phyloP scores from a whole-genome alignment of 2,888 invertebrate genomes.

The Drosophila koepferae region DNA sequence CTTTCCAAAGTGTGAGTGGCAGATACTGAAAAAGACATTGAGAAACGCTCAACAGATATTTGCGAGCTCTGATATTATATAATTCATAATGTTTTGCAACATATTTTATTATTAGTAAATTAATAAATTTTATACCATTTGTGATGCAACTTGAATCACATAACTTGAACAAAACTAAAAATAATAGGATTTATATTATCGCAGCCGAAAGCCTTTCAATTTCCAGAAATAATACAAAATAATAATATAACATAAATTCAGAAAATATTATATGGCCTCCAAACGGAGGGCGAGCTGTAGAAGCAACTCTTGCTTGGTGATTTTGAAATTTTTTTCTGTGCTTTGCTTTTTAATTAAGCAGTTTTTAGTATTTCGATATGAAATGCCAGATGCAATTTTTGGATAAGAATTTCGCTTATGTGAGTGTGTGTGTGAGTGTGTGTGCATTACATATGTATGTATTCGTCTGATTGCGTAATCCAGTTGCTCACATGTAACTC shows the following conservation, averaged over 20 bases:
- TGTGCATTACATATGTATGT: neutral
- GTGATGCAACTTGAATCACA: neutral
- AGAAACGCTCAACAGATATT: no score
- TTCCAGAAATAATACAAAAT: neutral
- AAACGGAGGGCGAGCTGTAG: neutral
- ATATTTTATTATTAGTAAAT: neutral
- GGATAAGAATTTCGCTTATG: neutral
- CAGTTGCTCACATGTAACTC: slow-evolving; percentile 42
- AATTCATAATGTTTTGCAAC: neutral
- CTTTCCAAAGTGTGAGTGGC: no score
- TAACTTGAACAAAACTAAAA: no score
- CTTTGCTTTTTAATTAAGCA: slow-evolving; percentile 1
- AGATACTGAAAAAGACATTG: no score
- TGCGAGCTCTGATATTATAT: no score
- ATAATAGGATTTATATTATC: neutral
- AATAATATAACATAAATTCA: neutral
- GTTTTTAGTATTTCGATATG: neutral
- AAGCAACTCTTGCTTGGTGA: neutral
- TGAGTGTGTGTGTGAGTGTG: neutral
- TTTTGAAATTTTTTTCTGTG: neutral
- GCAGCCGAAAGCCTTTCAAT: neutral
- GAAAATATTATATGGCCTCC: neutral
- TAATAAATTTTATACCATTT: no score
- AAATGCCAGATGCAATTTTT: slow-evolving; percentile 7
- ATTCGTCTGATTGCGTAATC: slow-evolving; percentile 7